Evolutionary conservation across 2,797 vertebrate genomes (phyloP), one percentile per base, ranked within the genome.

Genomic region (Malacoctenus gilli): DNA sequence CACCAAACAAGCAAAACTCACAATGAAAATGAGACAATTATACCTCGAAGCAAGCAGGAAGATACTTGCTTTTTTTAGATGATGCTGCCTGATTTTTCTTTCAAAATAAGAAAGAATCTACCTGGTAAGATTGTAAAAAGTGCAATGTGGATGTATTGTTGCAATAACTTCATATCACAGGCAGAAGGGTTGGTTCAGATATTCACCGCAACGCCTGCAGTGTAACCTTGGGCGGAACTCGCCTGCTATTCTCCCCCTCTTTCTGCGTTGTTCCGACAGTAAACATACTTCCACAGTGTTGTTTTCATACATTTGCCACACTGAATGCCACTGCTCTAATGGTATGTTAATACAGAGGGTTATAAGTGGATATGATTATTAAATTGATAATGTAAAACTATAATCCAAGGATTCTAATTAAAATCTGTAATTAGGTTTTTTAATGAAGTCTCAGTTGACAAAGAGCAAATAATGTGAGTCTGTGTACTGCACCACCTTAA

Each of bases 351-450:
- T 52, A 44, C 42, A 37, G 28, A 65, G 35, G 39, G 13, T 62
- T 63, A 56, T 49, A 72, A 61, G 37, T 78, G 73, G 57, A 77
- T 71, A 52, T 75, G 71, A 81, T 77, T 75, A 59, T 82, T 75
- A 69, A 55, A 77, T 74, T 64, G 68, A 88, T 85, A 71, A 79
- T 72, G 73, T 60, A 56, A 72, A 82, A 85, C 77, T 62, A 73
- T 64, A 85, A 85, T 84, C 73, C 75, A 82, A 85, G 38, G 77
- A 79, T 81, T 84, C 72, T 86, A 87, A 90, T 90, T 90, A 90
- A 89, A 90, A 82, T 83, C 67, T 53, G 62, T 89, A 91, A 89
- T 91, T 90, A 84, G 56, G 16, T 82, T 82, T 86, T 86, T 72
- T 80, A 89, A 89, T 88, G 69, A 87, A 86, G 77, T 67, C 78